Evolutionary conservation across 1,140 invertebrate genomes (phyloP).

Genomic region (Heterodera schachtii): DNA sequence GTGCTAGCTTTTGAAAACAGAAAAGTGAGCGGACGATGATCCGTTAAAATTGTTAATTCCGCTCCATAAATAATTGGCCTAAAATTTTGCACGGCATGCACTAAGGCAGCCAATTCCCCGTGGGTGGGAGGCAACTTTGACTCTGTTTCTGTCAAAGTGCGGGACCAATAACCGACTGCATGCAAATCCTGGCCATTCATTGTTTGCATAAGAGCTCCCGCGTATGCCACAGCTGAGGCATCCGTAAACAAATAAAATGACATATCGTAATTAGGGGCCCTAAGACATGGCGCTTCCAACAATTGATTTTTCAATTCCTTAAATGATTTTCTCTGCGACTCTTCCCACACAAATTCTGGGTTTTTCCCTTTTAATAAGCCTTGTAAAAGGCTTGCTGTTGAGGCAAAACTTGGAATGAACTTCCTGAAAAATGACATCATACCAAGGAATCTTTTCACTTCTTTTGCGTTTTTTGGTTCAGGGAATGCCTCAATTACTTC

Average conservation of each 20-base stretch:
- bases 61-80: not conserved
- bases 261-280: not conserved
- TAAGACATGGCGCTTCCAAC: not conserved
- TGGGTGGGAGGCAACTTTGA: too few relatives aligned
- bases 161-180: too few relatives aligned
- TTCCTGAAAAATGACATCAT: not conserved
- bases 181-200: not conserved
- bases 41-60: too few relatives aligned
- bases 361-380: too few relatives aligned
- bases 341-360: not conserved
- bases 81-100: not conserved
- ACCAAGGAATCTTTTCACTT: not conserved
- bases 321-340: not conserved
- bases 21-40: too few relatives aligned
- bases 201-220: conserved; percentile 5
- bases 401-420: not conserved
- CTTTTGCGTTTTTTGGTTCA: not conserved
- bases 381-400: not conserved
- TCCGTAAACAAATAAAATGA: not conserved
- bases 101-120: too few relatives aligned
- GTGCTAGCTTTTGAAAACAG: conserved; percentile 4
- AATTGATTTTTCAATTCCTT: not conserved
- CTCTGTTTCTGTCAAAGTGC: too few relatives aligned
- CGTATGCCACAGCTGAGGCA: conserved; percentile 3
- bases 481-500: too few relatives aligned